Percentiles rank a stretch among this genome's conserved stretches.
Evolutionary conservation across 2,113 vertebrate species (phyloP).

Genomic region (Colinus virginianus): DNA sequence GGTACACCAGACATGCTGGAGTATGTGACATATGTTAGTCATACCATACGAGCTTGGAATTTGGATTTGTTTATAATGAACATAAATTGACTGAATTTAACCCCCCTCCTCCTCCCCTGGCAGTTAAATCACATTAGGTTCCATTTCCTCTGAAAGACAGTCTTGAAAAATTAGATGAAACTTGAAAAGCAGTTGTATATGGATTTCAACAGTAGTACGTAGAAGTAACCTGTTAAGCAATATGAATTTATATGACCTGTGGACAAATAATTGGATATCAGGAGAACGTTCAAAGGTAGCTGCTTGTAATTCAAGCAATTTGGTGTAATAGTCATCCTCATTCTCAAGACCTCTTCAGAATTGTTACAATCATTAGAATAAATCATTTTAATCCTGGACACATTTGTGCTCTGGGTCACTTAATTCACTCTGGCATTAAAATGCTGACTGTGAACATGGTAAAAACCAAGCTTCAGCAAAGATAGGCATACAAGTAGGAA

Average conservation of each 20-base stretch:
- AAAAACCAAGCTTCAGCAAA: background rate
- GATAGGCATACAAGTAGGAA: background rate
- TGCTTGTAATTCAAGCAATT: background rate
- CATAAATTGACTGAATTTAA: slow-evolving; percentile 73
- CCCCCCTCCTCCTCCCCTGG: slow-evolving; percentile 48
- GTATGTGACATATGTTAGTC: slow-evolving; percentile 67
- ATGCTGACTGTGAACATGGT: background rate
- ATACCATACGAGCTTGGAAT: slow-evolving; percentile 74
- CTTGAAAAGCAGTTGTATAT: slow-evolving; percentile 60
- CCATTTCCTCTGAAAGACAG: slow-evolving; percentile 72
- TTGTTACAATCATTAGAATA: background rate
- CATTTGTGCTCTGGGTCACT: background rate
- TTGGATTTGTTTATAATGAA: slow-evolving; percentile 77
- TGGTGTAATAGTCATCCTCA: background rate
- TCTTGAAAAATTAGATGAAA: slow-evolving; percentile 70
- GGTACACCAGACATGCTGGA: slow-evolving; percentile 69
- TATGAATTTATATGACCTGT: slow-evolving; percentile 19
- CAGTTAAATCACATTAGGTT: slow-evolving; percentile 71
- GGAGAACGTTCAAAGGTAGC: background rate
- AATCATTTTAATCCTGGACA: background rate
- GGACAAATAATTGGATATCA: slow-evolving; percentile 8
- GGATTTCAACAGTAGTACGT: slow-evolving; percentile 63
- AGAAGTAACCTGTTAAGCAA: slow-evolving; percentile 26
- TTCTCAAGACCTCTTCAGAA: background rate
- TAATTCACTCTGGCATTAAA: background rate